Base-by-base conservation (phyloP, 2,797 vertebrate genomes). In the Manis pentadactyla region DNA sequence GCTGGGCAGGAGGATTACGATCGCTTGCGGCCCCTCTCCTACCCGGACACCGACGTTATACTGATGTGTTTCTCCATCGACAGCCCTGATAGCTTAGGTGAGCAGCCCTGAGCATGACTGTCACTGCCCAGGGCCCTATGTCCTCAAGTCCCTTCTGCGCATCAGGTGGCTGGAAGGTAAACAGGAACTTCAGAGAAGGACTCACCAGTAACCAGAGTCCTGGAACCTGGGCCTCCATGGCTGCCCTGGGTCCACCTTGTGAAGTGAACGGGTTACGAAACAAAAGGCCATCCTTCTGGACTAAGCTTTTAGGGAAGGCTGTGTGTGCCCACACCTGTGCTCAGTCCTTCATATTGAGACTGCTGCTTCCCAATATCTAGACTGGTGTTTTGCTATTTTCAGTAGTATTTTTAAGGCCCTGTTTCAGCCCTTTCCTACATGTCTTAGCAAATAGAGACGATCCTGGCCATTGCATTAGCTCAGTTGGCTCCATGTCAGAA, bases 51-150 rank as follows among this genome's bases (percentile, higher is more conserved):
- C 10, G 99, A 99, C 93, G 99, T 99, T 98, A 99, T 99, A 98
- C 99, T 99, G 98, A 99, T 99, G 99, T 99, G 99, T 98, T 99
- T 99, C 98, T 99, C 99, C 97, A 99, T 99, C 98, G 99, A 99
- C 99, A 99, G 99, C 98, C 99, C 99, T 93, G 99, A 99, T 99
- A 99, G 99, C 99, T 99, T 99, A 99, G 99, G 99, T 99, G 97
- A 99, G 99, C 98, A 63, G 49, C 46, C 29, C 29, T 93, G 42
- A 13, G n/a, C 21, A 8, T 13, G 3, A 31, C 66, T 85, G 19
- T 95, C 19, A 19, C 31, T 84, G 3, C 63, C n/a, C 37, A 2
- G 75, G 79, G 59, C 12, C 21, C 17, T 53, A 11, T 4, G 87
- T 93, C 87, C 84, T 90, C 55, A 0, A n/a, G 31, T 85, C 39